Evolutionary conservation across 2,888 invertebrate genomes (phyloP).

Genomic region (Drosophila yooni): DNA sequence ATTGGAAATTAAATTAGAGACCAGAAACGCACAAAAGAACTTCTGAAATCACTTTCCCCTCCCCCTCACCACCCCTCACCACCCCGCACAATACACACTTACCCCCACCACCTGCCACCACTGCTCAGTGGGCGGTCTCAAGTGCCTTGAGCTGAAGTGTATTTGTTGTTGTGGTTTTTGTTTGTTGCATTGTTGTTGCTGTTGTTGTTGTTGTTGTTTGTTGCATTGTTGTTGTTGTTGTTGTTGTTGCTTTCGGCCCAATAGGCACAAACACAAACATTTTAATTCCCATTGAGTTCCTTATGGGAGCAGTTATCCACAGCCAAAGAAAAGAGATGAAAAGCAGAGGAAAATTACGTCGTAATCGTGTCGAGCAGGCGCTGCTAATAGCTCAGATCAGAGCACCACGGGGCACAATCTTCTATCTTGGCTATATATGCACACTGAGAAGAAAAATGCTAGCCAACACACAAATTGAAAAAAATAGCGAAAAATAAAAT

Average conservation of each 20-base stretch:
- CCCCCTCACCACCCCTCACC: not conserved
- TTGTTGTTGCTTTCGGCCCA: slow-evolving; percentile 11
- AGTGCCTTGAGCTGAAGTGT: slow-evolving; percentile 55
- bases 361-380: slow-evolving; percentile 67
- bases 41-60: slow-evolving; percentile 3
- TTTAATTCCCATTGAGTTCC: slow-evolving; percentile 77
- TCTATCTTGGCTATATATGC: not conserved
- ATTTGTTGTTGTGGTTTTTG: slow-evolving; percentile 25
- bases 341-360: slow-evolving; percentile 62
- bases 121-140: slow-evolving; percentile 58
- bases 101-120: not conserved
- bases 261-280: slow-evolving; percentile 70
- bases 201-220: slow-evolving; percentile 20
- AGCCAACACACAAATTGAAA: not conserved
- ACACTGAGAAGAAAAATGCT: not conserved
- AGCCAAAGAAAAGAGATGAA: slow-evolving; percentile 7
- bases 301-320: slow-evolving; percentile 52
- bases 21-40: slow-evolving; percentile 45
- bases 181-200: slow-evolving; percentile 14
- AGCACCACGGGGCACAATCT: slow-evolving; percentile 10
- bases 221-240: slow-evolving; percentile 16
- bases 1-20: slow-evolving; percentile 77
- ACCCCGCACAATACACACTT: not conserved
- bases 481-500: not conserved
- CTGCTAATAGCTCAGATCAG: slow-evolving; percentile 62